Evolutionary conservation across 2,888 invertebrate genomes (phyloP).

Genomic region (Drosophila dives): DNA sequence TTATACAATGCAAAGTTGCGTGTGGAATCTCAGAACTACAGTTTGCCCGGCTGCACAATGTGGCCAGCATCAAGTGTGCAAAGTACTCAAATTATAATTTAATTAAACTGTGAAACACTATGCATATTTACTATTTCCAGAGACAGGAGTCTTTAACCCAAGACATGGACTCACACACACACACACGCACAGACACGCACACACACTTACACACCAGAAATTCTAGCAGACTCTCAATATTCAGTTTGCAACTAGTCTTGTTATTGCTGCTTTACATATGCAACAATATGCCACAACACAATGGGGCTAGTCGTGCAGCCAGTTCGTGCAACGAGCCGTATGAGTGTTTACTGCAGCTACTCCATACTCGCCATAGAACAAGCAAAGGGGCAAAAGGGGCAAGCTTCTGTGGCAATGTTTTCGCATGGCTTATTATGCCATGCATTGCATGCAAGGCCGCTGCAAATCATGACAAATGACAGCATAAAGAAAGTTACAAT

Average conservation of each 20-base stretch:
- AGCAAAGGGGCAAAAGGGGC: too few species aligned
- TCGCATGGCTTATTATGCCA: slow-evolving; percentile 75
- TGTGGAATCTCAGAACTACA: slow-evolving; percentile 41
- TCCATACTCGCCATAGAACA: not conserved
- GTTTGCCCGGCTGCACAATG: slow-evolving; percentile 8
- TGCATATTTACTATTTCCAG: slow-evolving; percentile 55
- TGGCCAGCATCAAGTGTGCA: slow-evolving; percentile 41
- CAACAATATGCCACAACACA: slow-evolving; percentile 79
- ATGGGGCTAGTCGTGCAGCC: slow-evolving; percentile 73
- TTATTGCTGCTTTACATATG: slow-evolving; percentile 56
- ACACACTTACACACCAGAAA: not conserved
- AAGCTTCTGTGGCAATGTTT: slow-evolving; percentile 31
- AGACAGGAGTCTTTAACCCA: slow-evolving; percentile 31
- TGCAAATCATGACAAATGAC: slow-evolving; percentile 75
- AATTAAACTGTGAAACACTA: slow-evolving; percentile 68
- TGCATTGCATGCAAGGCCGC: slow-evolving; percentile 66
- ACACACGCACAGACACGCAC: slow-evolving; percentile 5
- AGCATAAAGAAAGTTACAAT: slow-evolving; percentile 39
- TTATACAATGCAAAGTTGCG: slow-evolving; percentile 20
- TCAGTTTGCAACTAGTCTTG: slow-evolving; percentile 31
- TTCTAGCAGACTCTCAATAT: slow-evolving; percentile 34
- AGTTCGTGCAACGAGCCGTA: slow-evolving; percentile 78
- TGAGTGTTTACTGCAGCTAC: slow-evolving; percentile 72
- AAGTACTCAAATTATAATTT: slow-evolving; percentile 72
- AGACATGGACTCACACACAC: slow-evolving; percentile 11